These are phyloP conservation scores for Apis florea DNA, from an alignment of 1,140 invertebrate species.

Conservation along the genomic window DNA sequence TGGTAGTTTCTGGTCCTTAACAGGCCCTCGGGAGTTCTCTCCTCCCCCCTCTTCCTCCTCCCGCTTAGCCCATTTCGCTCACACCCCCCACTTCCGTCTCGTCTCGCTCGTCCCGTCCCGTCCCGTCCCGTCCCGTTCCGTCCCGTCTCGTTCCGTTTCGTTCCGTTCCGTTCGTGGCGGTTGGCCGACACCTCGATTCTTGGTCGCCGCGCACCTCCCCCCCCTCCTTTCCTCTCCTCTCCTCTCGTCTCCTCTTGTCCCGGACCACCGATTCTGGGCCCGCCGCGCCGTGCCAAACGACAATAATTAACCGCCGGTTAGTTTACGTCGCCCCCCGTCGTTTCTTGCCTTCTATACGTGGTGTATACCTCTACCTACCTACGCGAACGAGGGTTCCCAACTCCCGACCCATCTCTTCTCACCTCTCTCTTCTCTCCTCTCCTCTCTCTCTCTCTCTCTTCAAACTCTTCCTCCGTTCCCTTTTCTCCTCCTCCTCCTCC, in stretches of 20 bases:
- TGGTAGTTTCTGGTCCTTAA: constrained; percentile 73
- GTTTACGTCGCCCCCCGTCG: constrained; percentile 75
- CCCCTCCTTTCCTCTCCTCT: not conserved
- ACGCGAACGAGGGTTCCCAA: constrained; percentile 54
- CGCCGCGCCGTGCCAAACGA: constrained; percentile 63
- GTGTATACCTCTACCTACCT: constrained; percentile 22
- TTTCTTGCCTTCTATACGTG: constrained; percentile 49
- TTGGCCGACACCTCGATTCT: constrained; percentile 35
- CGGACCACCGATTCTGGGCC: constrained; percentile 47
- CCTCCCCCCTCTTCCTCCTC: not conserved
- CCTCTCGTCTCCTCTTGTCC: constrained; percentile 16
- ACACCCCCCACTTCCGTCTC: not conserved
- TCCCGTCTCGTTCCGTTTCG: constrained; percentile 20
- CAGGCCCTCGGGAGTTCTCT: constrained; percentile 56
- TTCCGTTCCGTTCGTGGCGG: constrained; percentile 23
- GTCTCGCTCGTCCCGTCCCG: constrained; percentile 12
- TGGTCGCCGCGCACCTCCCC: not conserved
- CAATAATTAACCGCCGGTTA: constrained; percentile 77
- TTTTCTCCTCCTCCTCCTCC: too few species aligned
- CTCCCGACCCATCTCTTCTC: not conserved
- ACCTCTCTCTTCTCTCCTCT: too few species aligned
- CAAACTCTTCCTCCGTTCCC: too few species aligned
- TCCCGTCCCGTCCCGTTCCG: not conserved
- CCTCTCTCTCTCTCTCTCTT: not conserved
- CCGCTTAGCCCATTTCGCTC: not conserved